Percentiles rank a stretch among this genome's conserved stretches.
Evolutionary conservation across 1,140 invertebrate species (phyloP).

Genomic region (Cydia splendana): DNA sequence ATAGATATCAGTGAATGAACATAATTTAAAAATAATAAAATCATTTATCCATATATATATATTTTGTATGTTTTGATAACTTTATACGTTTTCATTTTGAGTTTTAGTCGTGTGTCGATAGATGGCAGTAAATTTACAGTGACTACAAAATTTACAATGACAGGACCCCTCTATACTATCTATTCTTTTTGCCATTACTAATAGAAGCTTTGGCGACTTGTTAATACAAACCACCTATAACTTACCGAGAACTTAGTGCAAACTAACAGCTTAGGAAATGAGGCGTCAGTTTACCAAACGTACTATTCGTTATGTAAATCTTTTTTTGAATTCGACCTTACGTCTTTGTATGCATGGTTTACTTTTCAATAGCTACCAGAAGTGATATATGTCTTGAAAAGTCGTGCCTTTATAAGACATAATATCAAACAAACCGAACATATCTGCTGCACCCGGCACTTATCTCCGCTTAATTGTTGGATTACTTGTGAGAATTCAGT

Average conservation of each 20-base stretch:
- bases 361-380: not conserved
- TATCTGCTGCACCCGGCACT: slow-evolving; percentile 3
- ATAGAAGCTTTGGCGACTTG: slow-evolving; percentile 13
- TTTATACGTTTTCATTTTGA: too few species aligned
- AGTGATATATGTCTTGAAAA: not conserved
- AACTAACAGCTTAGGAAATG: slow-evolving; percentile 3
- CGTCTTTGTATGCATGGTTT: not conserved
- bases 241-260: not conserved
- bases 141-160: too few species aligned
- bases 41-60: too few species aligned
- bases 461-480: slow-evolving; percentile 1
- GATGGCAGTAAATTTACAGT: too few species aligned
- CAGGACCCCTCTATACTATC: too few species aligned
- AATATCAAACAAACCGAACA: slow-evolving; percentile 13
- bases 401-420: not conserved
- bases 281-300: not conserved
- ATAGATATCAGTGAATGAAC: too few species aligned
- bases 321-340: not conserved
- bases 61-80: too few species aligned
- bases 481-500: not conserved
- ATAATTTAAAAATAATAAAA: too few species aligned
- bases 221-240: slow-evolving; percentile 1
- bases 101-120: too few species aligned
- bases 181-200: too few species aligned
- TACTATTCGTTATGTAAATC: not conserved